Conservation (phyloP, 2,888 invertebrate genomes). For the Tiliacea aurago region DNA sequence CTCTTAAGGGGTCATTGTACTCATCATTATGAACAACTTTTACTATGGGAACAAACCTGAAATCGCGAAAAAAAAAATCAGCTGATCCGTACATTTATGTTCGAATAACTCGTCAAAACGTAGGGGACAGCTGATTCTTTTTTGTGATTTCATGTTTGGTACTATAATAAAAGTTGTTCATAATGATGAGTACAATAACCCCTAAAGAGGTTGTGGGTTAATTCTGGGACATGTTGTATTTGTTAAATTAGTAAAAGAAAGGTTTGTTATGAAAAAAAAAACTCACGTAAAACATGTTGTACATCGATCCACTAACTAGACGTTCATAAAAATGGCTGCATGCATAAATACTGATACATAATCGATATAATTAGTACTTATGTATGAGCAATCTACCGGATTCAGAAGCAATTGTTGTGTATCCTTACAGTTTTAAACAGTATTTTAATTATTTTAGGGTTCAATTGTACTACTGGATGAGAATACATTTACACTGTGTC, state of each 20-base stretch:
- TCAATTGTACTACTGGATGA: background rate
- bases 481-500: background rate
- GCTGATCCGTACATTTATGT: no score
- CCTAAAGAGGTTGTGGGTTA: no score
- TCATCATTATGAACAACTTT: no score
- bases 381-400: conserved; percentile 46
- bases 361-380: conserved; percentile 46
- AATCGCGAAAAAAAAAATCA: no score
- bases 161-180: no score
- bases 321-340: conserved; percentile 36
- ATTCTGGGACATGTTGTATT: no score
- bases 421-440: conserved; percentile 49
- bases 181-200: no score
- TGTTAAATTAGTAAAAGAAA: background rate
- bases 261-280: background rate
- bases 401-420: conserved; percentile 44
- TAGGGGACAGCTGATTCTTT: no score
- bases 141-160: no score
- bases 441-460: conserved; percentile 39
- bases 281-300: conserved; percentile 73
- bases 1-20: no score
- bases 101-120: no score
- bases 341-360: conserved; percentile 44
- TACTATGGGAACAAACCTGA: no score
- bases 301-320: conserved; percentile 51